Conservation (phyloP, 2,888 invertebrate species). For the Rhagonycha fulva region DNA sequence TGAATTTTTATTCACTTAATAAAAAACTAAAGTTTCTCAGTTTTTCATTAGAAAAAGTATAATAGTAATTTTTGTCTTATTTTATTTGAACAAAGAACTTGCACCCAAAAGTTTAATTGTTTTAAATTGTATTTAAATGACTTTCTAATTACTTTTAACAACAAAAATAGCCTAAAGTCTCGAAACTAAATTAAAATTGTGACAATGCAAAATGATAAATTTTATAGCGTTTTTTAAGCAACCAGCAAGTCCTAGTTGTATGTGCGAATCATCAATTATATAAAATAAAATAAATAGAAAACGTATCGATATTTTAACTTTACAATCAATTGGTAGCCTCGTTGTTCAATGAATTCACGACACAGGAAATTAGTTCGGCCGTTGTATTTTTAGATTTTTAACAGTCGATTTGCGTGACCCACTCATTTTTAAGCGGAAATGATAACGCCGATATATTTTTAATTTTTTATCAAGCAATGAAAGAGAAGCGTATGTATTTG, state of each 20-base stretch:
- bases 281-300: neutral
- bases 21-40: too few relatives aligned
- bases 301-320: neutral
- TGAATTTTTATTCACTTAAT: too few relatives aligned
- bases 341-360: slow-evolving; percentile 4
- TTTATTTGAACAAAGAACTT: neutral
- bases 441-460: slow-evolving; percentile 4
- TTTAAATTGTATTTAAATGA: neutral
- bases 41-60: neutral
- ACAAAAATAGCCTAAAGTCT: neutral
- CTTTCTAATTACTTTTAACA: neutral
- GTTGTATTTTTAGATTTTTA: slow-evolving; percentile 9
- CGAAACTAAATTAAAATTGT: neutral
- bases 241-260: neutral
- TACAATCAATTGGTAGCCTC: slow-evolving; percentile 2
- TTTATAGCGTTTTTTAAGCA: neutral
- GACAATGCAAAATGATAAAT: neutral
- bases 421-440: slow-evolving; percentile 12
- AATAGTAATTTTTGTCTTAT: neutral
- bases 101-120: neutral
- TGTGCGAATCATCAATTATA: neutral
- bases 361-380: slow-evolving; percentile 11
- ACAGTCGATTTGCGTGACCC: slow-evolving; percentile 10
- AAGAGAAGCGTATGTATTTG: neutral
- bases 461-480: slow-evolving; percentile 3